These are phyloP conservation scores for Eulemur macaco DNA, from an alignment of 2,113 vertebrate genomes.

Conservation along the genomic window DNA sequence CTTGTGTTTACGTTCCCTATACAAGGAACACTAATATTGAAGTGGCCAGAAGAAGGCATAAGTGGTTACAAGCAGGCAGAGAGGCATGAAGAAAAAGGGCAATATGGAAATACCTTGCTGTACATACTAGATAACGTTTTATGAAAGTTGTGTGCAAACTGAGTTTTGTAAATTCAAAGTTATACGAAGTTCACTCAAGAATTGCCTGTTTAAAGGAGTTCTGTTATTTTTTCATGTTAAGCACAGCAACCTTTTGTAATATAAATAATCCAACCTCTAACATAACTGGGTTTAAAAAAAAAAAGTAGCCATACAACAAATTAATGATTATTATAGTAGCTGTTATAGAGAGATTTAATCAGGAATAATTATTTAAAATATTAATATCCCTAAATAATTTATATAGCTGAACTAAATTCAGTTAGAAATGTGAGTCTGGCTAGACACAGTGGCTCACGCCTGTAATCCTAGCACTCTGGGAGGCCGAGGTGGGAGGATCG, in stretches of 20 bases:
- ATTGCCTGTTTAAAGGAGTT: constrained; percentile 27
- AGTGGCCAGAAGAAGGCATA: not conserved
- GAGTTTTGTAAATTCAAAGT: no score
- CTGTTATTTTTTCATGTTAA: not conserved
- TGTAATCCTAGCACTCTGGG: no score
- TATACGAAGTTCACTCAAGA: not conserved
- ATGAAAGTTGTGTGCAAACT: no score
- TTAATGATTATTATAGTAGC: not conserved
- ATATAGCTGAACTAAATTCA: not conserved
- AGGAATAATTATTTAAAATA: not conserved
- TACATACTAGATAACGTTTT: no score
- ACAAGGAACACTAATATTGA: not conserved
- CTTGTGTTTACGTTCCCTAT: not conserved
- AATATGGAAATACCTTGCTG: no score
- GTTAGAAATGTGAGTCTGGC: not conserved
- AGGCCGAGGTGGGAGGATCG: no score
- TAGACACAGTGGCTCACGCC: no score
- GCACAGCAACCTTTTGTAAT: not conserved
- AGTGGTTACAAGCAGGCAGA: not conserved
- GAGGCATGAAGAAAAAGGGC: not conserved
- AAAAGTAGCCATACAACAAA: no score
- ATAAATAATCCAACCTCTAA: not conserved
- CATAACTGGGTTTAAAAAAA: no score
- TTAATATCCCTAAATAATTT: not conserved
- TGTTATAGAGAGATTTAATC: not conserved